A percentile compares a stretch with the other conserved stretches of the same genome.
Evolutionary conservation across 2,888 invertebrate species (phyloP).

Genomic region (Chromoteleia sp.): DNA sequence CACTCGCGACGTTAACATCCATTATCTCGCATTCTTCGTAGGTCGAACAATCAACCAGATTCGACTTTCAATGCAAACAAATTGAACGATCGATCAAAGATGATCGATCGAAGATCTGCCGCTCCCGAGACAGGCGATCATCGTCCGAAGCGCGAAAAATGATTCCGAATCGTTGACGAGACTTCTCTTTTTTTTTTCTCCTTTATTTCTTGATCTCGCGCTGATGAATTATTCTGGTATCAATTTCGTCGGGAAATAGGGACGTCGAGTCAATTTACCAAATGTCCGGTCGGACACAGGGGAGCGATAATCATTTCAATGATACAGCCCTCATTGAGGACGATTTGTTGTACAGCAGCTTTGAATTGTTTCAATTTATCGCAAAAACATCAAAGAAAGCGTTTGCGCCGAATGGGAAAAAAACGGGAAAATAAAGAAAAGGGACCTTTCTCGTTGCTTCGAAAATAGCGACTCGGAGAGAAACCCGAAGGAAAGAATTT

Average conservation of each 20-base stretch:
- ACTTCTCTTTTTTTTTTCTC: too few species aligned
- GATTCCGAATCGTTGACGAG: too few species aligned
- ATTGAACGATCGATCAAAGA: neutral
- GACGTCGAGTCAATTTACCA: conserved; percentile 82
- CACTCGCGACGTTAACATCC: neutral
- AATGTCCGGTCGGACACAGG: conserved; percentile 83
- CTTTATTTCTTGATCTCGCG: neutral
- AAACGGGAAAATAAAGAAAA: too few species aligned
- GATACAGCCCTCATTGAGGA: conserved; percentile 73
- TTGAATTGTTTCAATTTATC: conserved; percentile 29
- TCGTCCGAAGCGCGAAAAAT: too few species aligned
- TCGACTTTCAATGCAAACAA: conserved; percentile 21
- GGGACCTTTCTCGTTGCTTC: too few species aligned
- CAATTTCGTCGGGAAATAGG: conserved; percentile 76
- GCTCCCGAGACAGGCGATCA: neutral
- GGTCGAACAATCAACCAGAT: neutral
- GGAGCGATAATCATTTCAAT: conserved; percentile 82
- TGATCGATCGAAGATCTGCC: too few species aligned
- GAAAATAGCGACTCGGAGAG: too few species aligned
- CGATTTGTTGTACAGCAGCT: conserved; percentile 30
- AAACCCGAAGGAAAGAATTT: too few species aligned
- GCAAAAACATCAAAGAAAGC: too few species aligned
- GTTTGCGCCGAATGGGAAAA: too few species aligned
- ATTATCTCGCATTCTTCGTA: conserved; percentile 15
- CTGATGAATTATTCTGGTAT: conserved; percentile 46